Evolutionary conservation across 2,888 invertebrate genomes (phyloP).

Genomic region (Drosophila ezoana): DNA sequence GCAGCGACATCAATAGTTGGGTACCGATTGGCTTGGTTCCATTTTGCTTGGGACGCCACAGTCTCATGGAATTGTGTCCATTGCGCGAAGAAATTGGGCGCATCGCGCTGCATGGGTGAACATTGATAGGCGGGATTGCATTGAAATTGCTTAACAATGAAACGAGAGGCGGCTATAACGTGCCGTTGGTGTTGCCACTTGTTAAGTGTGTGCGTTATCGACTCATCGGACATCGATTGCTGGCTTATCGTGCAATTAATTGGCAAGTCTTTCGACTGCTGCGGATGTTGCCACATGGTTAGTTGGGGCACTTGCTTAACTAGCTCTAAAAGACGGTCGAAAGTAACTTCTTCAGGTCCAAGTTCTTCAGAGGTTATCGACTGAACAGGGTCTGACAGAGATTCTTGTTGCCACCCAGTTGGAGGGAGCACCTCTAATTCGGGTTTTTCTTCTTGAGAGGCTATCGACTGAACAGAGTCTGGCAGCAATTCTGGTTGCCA

Average conservation of each 20-base stretch:
- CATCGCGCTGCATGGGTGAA: neutral
- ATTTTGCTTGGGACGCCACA: neutral
- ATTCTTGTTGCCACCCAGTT: no score
- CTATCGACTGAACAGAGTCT: no score
- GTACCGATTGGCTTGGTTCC: no score
- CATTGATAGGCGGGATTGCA: conserved; percentile 50
- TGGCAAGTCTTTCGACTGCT: neutral
- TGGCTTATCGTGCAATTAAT: no score
- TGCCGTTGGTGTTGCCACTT: conserved; percentile 39
- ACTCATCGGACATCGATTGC: no score
- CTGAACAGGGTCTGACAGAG: no score
- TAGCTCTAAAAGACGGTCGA: no score
- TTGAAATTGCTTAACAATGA: conserved; percentile 44
- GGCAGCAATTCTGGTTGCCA: no score
- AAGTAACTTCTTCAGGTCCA: no score
- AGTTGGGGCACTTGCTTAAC: neutral
- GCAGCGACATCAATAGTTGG: neutral
- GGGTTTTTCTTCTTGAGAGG: no score
- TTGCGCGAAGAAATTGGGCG: conserved; percentile 48
- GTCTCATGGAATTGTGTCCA: conserved; percentile 55
- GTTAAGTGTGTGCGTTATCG: neutral
- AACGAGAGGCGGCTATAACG: conserved; percentile 38
- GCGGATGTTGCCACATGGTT: neutral
- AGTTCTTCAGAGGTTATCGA: no score
- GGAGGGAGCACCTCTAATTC: no score